Evolutionary conservation across 2,888 invertebrate genomes (phyloP), one percentile per base, ranked within the genome.

Genomic region (Chloroclysta siterata): DNA sequence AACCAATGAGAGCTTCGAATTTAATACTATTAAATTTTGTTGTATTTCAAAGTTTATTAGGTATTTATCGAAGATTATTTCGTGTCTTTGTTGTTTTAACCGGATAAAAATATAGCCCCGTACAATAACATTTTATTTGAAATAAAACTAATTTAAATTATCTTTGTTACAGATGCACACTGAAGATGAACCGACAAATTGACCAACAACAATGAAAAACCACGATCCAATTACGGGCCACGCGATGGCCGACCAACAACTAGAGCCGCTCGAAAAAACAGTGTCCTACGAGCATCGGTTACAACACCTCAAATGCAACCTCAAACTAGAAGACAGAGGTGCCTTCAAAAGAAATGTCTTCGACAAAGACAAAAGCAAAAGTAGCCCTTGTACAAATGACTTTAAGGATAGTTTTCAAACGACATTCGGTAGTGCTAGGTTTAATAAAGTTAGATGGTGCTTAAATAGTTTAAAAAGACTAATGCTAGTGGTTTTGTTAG

Each of bases 111-210:
- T n/a, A n/a, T n/a, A n/a, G n/a, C n/a, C n/a, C n/a, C n/a, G n/a
- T n/a, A n/a, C n/a, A n/a, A n/a, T n/a, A n/a, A n/a, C n/a, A n/a
- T n/a, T n/a, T n/a, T n/a, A n/a, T n/a, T n/a, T n/a, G n/a, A n/a
- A n/a, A n/a, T n/a, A n/a, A n/a, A 22, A 22, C 3, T 39, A 39
- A 39, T 11, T 17, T 17, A 17, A 15, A 39, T 69, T 77, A 65
- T 70, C 36, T 65, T 87, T 84, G 83, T 91, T 90, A 47, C 92
- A 93, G 92, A 92, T 92, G 91, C 80, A 79, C 75, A 74, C 78
- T 73, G 82, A 85, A 82, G 85, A 91, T 85, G 88, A 86, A 65
- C 46, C 68, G 63, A 56, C 75, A 63, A 89, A 89, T 88, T 91
- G 91, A 92, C 88, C 83, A 76, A 57, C 66, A 64, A 63, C 64